Percentiles rank a stretch among this genome's conserved stretches.
phyloP scores from a whole-genome alignment of 2,113 vertebrate species.

The Gracilinanus agilis region DNA sequence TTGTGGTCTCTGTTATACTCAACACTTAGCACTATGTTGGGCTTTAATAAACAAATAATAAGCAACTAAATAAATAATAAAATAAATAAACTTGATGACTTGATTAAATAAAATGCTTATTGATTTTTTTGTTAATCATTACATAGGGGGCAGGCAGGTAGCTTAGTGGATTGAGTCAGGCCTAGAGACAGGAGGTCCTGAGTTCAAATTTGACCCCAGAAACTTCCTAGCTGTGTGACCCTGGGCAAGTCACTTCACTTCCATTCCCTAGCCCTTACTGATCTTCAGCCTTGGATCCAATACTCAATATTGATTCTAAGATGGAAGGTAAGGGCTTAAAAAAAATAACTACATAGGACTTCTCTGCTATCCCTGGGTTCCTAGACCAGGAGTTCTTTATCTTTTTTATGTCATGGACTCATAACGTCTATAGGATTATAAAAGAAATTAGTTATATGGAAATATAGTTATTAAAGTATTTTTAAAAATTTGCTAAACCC shows the following conservation, averaged over 20 bases:
- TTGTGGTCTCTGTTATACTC: background rate
- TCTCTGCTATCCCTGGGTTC: background rate
- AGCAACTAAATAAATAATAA: too few species aligned
- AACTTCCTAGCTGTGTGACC: too few species aligned
- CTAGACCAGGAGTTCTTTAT: background rate
- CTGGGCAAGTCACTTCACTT: too few species aligned
- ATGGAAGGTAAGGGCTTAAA: too few species aligned
- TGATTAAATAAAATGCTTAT: background rate
- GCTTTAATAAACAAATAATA: background rate
- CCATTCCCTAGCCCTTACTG: too few species aligned
- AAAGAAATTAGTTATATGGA: background rate
- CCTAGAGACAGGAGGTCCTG: too few species aligned
- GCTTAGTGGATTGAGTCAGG: too few species aligned
- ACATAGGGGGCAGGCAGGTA: too few species aligned
- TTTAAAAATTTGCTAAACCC: background rate
- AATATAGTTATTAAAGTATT: background rate
- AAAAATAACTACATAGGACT: background rate
- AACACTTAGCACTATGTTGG: background rate
- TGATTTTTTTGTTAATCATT: background rate
- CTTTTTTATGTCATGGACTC: background rate
- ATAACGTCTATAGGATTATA: background rate
- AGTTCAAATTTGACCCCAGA: too few species aligned
- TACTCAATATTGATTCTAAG: too few species aligned
- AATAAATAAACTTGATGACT: background rate
- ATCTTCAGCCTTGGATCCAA: too few species aligned